These are phyloP conservation scores for Cherax destructor DNA, from an alignment of 1,140 invertebrate species.

Conservation along the genomic window DNA sequence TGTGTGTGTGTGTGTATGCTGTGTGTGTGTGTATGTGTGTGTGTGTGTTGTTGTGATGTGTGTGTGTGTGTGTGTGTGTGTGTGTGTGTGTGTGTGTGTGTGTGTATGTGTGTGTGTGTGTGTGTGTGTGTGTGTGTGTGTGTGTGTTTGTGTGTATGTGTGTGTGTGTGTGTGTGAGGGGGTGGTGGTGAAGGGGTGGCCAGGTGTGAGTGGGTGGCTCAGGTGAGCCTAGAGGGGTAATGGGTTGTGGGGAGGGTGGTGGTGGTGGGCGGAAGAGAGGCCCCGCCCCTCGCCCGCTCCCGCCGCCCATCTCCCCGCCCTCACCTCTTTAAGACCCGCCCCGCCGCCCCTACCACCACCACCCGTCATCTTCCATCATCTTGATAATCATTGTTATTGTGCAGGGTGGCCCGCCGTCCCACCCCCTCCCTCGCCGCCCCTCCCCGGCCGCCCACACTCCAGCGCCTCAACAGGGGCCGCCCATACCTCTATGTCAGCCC, in stretches of 20 bases:
- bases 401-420: conserved; percentile 5
- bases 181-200: neutral
- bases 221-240: conserved; percentile 15
- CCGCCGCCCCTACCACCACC: neutral
- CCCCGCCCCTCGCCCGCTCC: conserved; percentile 30
- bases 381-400: conserved; percentile 51
- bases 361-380: conserved; percentile 33
- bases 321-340: neutral
- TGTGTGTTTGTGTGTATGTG: too few relatives aligned
- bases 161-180: neutral
- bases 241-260: neutral
- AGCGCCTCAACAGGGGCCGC: neutral
- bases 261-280: conserved; percentile 10
- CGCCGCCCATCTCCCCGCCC: conserved; percentile 28
- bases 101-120: too few relatives aligned
- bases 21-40: too few relatives aligned
- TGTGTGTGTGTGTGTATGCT: neutral
- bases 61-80: too few relatives aligned
- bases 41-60: too few relatives aligned
- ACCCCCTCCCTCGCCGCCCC: neutral
- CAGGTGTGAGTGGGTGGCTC: conserved; percentile 35
- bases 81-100: neutral
- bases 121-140: too few relatives aligned
- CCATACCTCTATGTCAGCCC: neutral
- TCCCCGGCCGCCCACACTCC: neutral